These are phyloP conservation scores for Enteromius radiatus DNA, from an alignment of 2,797 vertebrate genomes.

Conservation along the genomic window DNA sequence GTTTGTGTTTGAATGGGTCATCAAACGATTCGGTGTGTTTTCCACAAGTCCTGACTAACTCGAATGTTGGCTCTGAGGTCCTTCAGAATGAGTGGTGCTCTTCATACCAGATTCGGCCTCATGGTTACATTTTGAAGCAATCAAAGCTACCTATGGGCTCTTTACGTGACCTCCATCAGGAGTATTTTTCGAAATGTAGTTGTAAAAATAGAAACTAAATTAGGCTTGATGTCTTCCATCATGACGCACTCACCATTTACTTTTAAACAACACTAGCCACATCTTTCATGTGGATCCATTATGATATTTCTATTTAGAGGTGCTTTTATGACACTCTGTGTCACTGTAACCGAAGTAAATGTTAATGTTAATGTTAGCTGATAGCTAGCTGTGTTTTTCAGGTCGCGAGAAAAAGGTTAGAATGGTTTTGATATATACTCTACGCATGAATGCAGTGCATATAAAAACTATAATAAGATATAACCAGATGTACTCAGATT, in stretches of 20 bases:
- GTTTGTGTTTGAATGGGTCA: constrained; percentile 65
- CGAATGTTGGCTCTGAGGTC: background rate
- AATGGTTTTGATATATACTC: background rate
- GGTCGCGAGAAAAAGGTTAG: background rate
- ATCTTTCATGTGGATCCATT: constrained; percentile 15
- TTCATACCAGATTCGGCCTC: constrained; percentile 22
- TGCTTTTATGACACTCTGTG: background rate
- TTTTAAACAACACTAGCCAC: background rate
- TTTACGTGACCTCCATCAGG: background rate
- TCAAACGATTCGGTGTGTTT: constrained; percentile 65
- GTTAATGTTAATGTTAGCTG: background rate
- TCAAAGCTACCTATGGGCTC: background rate
- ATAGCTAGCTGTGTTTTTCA: background rate
- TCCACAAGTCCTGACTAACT: background rate
- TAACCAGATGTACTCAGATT: background rate
- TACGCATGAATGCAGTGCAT: background rate
- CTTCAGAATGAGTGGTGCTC: constrained; percentile 19
- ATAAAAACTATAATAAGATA: constrained; percentile 1
- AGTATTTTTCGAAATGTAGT: constrained; percentile 3
- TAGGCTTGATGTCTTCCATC: background rate
- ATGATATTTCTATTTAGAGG: background rate
- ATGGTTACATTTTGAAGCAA: background rate
- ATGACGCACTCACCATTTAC: background rate
- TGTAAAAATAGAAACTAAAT: constrained; percentile 13
- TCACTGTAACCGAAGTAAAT: background rate